Conservation (phyloP, 2,113 vertebrate genomes). For the Pseudorectes ferrugineus region DNA sequence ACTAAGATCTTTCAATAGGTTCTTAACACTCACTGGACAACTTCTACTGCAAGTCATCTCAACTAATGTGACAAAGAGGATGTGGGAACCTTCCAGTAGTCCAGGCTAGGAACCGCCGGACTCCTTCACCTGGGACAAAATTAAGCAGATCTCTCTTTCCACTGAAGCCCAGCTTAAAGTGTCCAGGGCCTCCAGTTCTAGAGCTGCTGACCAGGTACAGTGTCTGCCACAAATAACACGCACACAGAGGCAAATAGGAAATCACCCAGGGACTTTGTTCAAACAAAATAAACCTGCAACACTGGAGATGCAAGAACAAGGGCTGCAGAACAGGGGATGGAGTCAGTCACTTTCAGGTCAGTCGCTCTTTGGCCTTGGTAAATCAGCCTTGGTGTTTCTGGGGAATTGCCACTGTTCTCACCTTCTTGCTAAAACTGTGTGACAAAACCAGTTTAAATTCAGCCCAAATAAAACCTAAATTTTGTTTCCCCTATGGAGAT, state of each 20-base stretch:
- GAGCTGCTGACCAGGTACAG: constrained; percentile 88
- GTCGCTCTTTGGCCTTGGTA: background rate
- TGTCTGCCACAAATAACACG: constrained; percentile 95
- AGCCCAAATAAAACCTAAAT: background rate
- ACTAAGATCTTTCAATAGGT: constrained; percentile 76
- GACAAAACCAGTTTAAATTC: background rate
- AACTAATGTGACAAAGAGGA: constrained; percentile 83
- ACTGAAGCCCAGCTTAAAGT: constrained; percentile 82
- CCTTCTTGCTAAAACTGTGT: background rate
- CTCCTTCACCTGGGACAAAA: constrained; percentile 91
- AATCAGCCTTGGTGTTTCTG: background rate
- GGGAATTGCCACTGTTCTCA: background rate
- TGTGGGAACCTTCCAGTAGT: constrained; percentile 94
- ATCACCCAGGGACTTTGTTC: constrained; percentile 83
- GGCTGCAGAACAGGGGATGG: constrained; percentile 63
- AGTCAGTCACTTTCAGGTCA: background rate
- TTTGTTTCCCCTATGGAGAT: background rate
- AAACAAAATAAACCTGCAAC: constrained; percentile 76
- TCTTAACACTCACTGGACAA: constrained; percentile 83
- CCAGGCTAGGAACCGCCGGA: constrained; percentile 95
- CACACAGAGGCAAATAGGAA: constrained; percentile 96
- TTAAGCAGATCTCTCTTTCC: constrained; percentile 94
- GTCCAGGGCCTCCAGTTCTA: constrained; percentile 93
- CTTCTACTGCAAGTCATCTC: constrained; percentile 77
- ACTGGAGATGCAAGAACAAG: constrained; percentile 59